Evolutionary conservation across 2,797 vertebrate species (phyloP).

Genomic region (Centropyge bicolor): DNA sequence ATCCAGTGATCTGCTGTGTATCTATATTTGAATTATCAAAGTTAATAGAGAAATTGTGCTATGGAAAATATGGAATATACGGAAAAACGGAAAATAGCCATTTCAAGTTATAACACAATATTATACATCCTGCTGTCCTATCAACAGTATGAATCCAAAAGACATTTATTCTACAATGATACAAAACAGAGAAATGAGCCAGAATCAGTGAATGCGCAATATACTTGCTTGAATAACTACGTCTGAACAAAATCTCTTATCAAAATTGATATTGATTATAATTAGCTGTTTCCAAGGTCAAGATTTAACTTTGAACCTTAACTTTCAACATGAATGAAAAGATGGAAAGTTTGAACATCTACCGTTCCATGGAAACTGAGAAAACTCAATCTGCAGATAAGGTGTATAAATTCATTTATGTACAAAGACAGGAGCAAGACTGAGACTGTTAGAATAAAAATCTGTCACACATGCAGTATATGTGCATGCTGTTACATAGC

Average conservation of each 20-base stretch:
- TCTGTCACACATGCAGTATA: neutral
- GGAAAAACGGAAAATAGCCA: neutral
- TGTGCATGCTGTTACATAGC: neutral
- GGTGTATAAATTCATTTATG: neutral
- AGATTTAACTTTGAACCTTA: neutral
- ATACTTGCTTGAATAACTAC: neutral
- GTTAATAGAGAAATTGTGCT: neutral
- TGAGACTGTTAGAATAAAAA: neutral
- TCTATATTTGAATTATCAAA: neutral
- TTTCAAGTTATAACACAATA: neutral
- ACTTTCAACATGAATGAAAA: neutral
- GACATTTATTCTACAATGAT: neutral
- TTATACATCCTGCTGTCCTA: neutral
- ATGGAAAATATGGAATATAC: no score
- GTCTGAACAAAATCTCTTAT: neutral
- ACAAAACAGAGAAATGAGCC: neutral
- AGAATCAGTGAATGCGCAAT: neutral
- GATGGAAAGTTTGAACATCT: neutral
- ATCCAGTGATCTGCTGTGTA: neutral
- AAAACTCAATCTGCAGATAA: neutral
- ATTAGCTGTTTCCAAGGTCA: neutral
- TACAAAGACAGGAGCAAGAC: neutral
- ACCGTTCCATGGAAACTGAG: neutral
- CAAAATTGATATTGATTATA: neutral
- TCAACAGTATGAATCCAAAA: neutral